A percentile compares a stretch with the other conserved stretches of the same genome.
phyloP scores from a whole-genome alignment of 2,888 invertebrate genomes.

The Hermodice carunculata region DNA sequence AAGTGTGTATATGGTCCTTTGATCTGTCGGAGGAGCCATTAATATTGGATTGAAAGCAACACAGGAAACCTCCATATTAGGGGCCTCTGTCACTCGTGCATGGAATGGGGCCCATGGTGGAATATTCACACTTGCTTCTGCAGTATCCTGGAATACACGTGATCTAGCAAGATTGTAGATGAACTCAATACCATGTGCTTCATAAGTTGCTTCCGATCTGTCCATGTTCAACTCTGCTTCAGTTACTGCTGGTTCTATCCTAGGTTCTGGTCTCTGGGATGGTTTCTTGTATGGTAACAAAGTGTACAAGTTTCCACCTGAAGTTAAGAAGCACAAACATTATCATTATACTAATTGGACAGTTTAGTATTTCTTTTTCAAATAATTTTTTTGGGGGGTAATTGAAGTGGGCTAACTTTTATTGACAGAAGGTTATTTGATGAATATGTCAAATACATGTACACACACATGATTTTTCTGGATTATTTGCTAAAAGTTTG shows the following conservation, averaged over 20 bases:
- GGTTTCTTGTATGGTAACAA: slow-evolving; percentile 7
- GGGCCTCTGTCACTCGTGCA: not conserved
- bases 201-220: too few species aligned
- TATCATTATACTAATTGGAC: not conserved
- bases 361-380: too few species aligned
- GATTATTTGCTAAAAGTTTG: too few species aligned
- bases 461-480: too few species aligned
- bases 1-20: slow-evolving; percentile 1
- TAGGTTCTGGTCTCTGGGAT: not conserved
- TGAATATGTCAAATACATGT: too few species aligned
- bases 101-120: slow-evolving; percentile 4
- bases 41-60: slow-evolving; percentile 3
- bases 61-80: not conserved
- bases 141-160: too few species aligned
- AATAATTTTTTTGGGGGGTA: too few species aligned
- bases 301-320: not conserved
- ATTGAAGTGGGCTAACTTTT: too few species aligned
- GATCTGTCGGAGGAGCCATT: slow-evolving; percentile 3
- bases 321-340: not conserved
- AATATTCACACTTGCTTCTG: too few species aligned
- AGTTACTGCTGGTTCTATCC: not conserved
- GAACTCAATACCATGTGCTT: too few species aligned
- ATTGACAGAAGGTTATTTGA: too few species aligned
- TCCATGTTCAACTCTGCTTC: not conserved
- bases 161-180: too few species aligned